phyloP scores from a whole-genome alignment of 2,797 vertebrate genomes.

The Onychomys arenicola region DNA sequence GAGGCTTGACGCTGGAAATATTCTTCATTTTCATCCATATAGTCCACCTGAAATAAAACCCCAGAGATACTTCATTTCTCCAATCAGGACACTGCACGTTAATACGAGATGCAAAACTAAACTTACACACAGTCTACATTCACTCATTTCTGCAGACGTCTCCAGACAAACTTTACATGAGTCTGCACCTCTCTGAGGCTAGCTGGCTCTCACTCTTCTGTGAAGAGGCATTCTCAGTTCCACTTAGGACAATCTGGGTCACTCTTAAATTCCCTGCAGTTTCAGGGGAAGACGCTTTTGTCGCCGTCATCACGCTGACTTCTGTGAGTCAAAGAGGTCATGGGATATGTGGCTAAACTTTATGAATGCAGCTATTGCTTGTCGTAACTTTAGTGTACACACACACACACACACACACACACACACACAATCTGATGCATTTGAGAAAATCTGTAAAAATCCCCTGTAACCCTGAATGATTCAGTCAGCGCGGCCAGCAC shows the following conservation, averaged over 20 bases:
- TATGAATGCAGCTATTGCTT: slow-evolving; percentile 52
- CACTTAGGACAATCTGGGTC: slow-evolving; percentile 67
- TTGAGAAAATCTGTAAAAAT: slow-evolving; percentile 47
- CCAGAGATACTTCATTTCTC: slow-evolving; percentile 58
- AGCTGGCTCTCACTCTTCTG: slow-evolving; percentile 52
- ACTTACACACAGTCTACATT: slow-evolving; percentile 25
- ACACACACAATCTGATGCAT: not conserved
- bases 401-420: not conserved
- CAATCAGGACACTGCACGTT: not conserved
- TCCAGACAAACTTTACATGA: not conserved
- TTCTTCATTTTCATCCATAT: slow-evolving; percentile 99
- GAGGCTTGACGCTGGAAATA: slow-evolving; percentile 99
- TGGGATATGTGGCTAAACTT: slow-evolving; percentile 50
- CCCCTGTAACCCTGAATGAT: slow-evolving; percentile 30
- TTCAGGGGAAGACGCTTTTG: slow-evolving; percentile 74
- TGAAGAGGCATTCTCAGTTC: slow-evolving; percentile 72
- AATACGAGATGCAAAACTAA: not conserved
- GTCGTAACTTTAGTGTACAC: slow-evolving; percentile 28
- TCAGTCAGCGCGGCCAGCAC: not conserved
- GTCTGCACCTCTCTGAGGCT: slow-evolving; percentile 54
- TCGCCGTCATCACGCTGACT: slow-evolving; percentile 65
- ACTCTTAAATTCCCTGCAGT: slow-evolving; percentile 75
- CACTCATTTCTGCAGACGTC: slow-evolving; percentile 34
- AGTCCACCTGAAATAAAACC: slow-evolving; percentile 94
- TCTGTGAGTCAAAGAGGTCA: slow-evolving; percentile 68